Evolutionary conservation across 2,888 invertebrate genomes (phyloP), one percentile per base, ranked within the genome.

Genomic region (Spodoptera exigua): DNA sequence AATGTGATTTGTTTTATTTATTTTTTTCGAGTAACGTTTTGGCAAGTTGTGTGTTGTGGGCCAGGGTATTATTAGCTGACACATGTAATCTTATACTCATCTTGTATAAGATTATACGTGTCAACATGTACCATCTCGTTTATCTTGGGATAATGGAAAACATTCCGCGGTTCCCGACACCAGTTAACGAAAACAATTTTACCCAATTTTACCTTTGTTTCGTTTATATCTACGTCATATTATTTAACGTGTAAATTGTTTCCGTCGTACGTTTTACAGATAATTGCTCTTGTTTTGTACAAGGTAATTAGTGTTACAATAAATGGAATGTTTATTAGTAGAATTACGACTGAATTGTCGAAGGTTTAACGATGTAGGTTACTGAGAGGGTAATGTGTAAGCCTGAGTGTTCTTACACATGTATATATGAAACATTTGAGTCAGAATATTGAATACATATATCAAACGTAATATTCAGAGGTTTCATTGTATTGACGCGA

Each of bases 101-200:
- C 84, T 82, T 85, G 85, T 85, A 77, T 85, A 82, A 89, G 91
- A 91, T 91, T 91, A 91, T 85, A 82, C 75, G 81, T 89, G 91
- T 90, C 90, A 89, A 78, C 87, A 83, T 81, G 82, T 80, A 86
- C 80, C 78, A 79, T 61, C 76, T 78, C 89, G 87, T 88, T 90
- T 89, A 88, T 91, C 88, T 87, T 82, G 80, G 81, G 85, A 86
- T 86, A 88, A 89, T 86, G 85, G 85, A 81, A 82, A 80, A 84
- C 84, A 87, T 85, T 79, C 74, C 78, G 52, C 69, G 70, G 76
- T 70, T 76, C 55, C 75, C 70, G 75, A 74, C 69, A 79, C 71
- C 78, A 71, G 78, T 73, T 75, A 79, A 74, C 79, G 73, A 79
- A 84, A 83, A 80, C 78, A 83, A 85, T 83, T 81, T 81, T 59